Evolutionary conservation across 2,888 invertebrate species (phyloP), one percentile per base, ranked within the genome.

Genomic region (Thumatha senex): DNA sequence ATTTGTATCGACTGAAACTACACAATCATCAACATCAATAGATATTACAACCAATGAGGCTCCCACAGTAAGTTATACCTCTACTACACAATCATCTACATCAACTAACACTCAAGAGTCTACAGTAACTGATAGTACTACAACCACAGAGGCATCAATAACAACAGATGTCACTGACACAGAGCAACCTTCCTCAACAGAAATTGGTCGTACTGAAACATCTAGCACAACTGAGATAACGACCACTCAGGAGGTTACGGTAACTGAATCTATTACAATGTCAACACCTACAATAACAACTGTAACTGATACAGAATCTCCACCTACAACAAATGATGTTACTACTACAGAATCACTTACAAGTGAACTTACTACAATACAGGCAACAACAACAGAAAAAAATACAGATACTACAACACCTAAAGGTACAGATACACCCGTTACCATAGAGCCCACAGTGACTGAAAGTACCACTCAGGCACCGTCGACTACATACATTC

Each of bases 161-260:
- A 29, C 42, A 10, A 47, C 41, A 12, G 0, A 76, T 75, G 5
- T 5, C 18, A 24, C 18, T 24, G n/a, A n/a, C n/a, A n/a, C n/a
- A n/a, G n/a, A n/a, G n/a, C n/a, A n/a, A n/a, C n/a, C n/a, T n/a
- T 4, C 18, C 5, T 4, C 35, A 35, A n/a, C n/a, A 35, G 35
- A n/a, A 5, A 5, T 7, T 4, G 12, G 12, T 7, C 3, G 12
- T 7, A 35, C 35, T 13, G n/a, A 11, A 5, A 2, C 18, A 24
- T 4, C 18, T 24, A 24, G 3, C 5, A 24, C 18, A 24, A 24
- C 18, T 24, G 18, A 24, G n/a, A n/a, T n/a, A n/a, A n/a, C n/a
- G n/a, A n/a, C n/a, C n/a, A 34, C 34, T n/a, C 8, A 34, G n/a
- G 35, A n/a, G 7, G 0, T 2, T 13, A 35, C 12, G 3, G 56